Conservation (phyloP, 2,113 vertebrate genomes). For the Lucifuga dentata region DNA sequence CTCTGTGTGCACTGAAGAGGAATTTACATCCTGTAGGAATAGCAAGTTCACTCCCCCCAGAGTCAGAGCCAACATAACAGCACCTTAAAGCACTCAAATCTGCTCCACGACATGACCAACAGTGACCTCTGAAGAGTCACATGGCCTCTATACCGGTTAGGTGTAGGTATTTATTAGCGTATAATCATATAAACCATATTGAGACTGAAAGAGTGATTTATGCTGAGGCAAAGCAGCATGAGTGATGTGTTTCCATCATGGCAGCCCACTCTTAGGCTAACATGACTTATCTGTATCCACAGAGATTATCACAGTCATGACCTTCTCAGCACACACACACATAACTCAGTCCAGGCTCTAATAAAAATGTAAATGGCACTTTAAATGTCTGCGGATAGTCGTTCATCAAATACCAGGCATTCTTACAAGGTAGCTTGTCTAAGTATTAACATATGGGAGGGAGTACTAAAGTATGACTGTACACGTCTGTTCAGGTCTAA, state of each 20-base stretch:
- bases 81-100: slow-evolving; percentile 19
- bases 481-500: slow-evolving; percentile 35
- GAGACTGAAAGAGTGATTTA: slow-evolving; percentile 55
- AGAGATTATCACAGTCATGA: slow-evolving; percentile 37
- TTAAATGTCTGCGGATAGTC: slow-evolving; percentile 4
- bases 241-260: slow-evolving; percentile 57
- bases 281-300: slow-evolving; percentile 28
- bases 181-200: slow-evolving; percentile 55
- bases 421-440: slow-evolving; percentile 5
- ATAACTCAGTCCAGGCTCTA: slow-evolving; percentile 14
- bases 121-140: slow-evolving; percentile 9
- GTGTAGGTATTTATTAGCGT: slow-evolving; percentile 61
- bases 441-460: slow-evolving; percentile 47
- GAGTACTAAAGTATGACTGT: slow-evolving; percentile 14
- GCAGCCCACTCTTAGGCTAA: slow-evolving; percentile 39
- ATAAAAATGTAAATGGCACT: slow-evolving; percentile 19
- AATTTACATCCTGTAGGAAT: slow-evolving; percentile 37
- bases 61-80: not conserved
- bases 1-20: slow-evolving; percentile 30
- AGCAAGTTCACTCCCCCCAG: slow-evolving; percentile 11
- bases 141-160: slow-evolving; percentile 1
- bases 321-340: slow-evolving; percentile 8
- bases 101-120: slow-evolving; percentile 6
- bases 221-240: slow-evolving; percentile 16
- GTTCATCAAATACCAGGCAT: slow-evolving; percentile 25